A percentile compares a stretch with the other conserved stretches of the same genome.
phyloP scores from a whole-genome alignment of 2,888 invertebrate species.

The Tenthredo distinguenda region DNA sequence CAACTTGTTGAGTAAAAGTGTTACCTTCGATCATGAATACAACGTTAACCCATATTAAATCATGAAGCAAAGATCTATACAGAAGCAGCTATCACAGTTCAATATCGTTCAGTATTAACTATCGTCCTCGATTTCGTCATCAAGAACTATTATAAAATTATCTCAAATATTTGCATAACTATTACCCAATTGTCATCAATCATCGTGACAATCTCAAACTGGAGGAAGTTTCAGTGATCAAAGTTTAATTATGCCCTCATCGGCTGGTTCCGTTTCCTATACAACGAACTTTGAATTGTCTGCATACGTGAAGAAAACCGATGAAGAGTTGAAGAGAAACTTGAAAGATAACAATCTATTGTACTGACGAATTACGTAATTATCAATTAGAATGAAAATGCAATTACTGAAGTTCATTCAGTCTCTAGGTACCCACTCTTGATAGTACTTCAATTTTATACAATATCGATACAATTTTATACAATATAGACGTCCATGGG shows the following conservation, averaged over 20 bases:
- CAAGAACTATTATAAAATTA: background rate
- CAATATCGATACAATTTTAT: background rate
- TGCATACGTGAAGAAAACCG: background rate
- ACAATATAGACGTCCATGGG: background rate
- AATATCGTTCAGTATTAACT: too few relatives aligned
- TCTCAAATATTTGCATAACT: conserved; percentile 24
- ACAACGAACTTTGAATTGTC: conserved; percentile 60
- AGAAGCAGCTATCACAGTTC: background rate
- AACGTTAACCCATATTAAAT: background rate
- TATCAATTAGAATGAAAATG: background rate
- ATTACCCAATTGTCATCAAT: background rate
- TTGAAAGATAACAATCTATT: background rate
- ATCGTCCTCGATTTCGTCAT: background rate
- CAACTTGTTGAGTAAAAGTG: background rate
- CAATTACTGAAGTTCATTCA: background rate
- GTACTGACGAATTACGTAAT: background rate
- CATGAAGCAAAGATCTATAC: background rate
- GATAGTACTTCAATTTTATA: background rate
- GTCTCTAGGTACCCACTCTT: background rate
- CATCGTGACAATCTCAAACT: conserved; percentile 62
- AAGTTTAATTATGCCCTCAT: conserved; percentile 72
- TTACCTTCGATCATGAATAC: background rate
- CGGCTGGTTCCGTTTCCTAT: conserved; percentile 63
- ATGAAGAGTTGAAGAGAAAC: background rate
- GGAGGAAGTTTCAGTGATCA: conserved; percentile 63